Conservation (phyloP, 2,888 invertebrate species). For the Hesperia comma region DNA sequence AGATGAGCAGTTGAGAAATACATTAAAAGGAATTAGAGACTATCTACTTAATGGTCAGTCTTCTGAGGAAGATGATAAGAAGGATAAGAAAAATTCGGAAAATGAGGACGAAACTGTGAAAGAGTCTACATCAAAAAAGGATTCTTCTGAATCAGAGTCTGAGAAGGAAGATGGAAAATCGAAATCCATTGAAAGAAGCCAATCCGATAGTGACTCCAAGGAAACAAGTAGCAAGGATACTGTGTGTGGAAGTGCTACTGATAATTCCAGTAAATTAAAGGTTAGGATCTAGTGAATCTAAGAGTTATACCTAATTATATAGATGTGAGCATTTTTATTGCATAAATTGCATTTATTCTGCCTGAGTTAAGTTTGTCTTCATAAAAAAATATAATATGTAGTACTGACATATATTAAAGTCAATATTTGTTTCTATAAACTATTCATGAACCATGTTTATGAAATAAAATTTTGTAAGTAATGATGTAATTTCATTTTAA, state of each 20-base stretch:
- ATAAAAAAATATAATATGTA: neutral
- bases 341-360: conserved; percentile 13
- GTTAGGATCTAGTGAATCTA: conserved; percentile 57
- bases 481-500: conserved; percentile 24
- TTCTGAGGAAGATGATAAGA: conserved; percentile 51
- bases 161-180: conserved; percentile 25
- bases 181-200: conserved; percentile 15
- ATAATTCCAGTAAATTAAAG: conserved; percentile 63
- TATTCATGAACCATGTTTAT: conserved; percentile 18
- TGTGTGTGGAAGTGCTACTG: conserved; percentile 36
- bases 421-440: conserved; percentile 32
- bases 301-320: neutral
- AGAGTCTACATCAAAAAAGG: conserved; percentile 27
- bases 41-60: conserved; percentile 54
- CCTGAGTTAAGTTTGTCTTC: conserved; percentile 1
- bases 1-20: conserved; percentile 59
- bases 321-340: neutral
- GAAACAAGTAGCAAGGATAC: conserved; percentile 35
- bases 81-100: conserved; percentile 45
- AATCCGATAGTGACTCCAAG: conserved; percentile 35
- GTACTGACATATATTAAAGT: too few relatives aligned
- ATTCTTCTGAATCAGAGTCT: conserved; percentile 19
- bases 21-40: conserved; percentile 57
- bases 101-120: conserved; percentile 48
- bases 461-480: conserved; percentile 19